phyloP scores from a whole-genome alignment of 2,888 invertebrate genomes.

The Clunio marinus region DNA sequence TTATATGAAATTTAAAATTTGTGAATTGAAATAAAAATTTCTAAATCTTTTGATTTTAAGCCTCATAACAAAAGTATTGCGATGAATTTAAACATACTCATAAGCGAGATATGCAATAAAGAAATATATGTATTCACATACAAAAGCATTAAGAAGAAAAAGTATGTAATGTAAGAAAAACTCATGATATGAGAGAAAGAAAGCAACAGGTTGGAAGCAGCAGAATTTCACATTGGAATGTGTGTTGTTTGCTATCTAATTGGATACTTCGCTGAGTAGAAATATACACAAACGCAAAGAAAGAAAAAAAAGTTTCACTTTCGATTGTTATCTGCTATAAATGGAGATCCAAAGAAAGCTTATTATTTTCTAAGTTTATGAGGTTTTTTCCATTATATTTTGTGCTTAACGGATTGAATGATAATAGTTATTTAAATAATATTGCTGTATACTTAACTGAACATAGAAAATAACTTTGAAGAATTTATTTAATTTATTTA shows the following conservation, averaged over 20 bases:
- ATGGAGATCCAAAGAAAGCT: conserved; percentile 39
- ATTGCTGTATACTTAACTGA: too few relatives aligned
- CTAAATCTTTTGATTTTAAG: conserved; percentile 27
- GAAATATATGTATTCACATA: conserved; percentile 8
- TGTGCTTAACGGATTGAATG: not conserved
- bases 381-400: not conserved
- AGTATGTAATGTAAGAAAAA: conserved; percentile 10
- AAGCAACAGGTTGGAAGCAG: conserved; percentile 35
- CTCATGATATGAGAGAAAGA: conserved; percentile 34
- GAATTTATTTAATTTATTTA: too few relatives aligned
- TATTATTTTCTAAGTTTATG: conserved; percentile 8
- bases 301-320: conserved; percentile 35
- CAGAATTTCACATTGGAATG: conserved; percentile 39
- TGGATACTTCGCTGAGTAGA: conserved; percentile 32
- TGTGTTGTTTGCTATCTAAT: conserved; percentile 39
- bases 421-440: too few relatives aligned
- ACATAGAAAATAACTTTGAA: too few relatives aligned
- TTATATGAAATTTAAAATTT: not conserved
- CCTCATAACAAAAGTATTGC: not conserved
- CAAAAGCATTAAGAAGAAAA: not conserved
- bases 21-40: conserved; percentile 7
- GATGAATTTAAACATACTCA: too few relatives aligned
- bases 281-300: not conserved
- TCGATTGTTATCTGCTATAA: conserved; percentile 39
- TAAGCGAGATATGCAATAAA: not conserved